phyloP scores from a whole-genome alignment of 2,113 vertebrate genomes.

The Pedionomus torquatus region DNA sequence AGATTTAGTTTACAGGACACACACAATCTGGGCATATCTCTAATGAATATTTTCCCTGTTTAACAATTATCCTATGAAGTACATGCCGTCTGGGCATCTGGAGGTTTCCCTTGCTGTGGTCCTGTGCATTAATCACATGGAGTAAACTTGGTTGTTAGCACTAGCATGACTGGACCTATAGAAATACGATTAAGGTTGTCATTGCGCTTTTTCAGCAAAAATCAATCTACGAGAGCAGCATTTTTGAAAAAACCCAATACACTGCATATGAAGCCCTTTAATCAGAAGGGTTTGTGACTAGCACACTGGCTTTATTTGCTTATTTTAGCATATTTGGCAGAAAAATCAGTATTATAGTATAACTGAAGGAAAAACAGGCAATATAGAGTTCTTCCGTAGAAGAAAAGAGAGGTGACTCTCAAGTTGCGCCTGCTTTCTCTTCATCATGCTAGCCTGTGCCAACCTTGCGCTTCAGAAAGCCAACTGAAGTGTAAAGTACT shows the following conservation, averaged over 20 bases:
- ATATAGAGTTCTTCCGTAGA: neutral
- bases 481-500: neutral
- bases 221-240: neutral
- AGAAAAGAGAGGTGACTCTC: neutral
- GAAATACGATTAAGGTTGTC: neutral
- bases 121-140: neutral
- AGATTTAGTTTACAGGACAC: neutral
- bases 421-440: neutral
- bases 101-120: neutral
- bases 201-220: neutral
- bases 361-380: slow-evolving; percentile 3
- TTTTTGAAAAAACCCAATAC: neutral
- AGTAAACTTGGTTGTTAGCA: neutral
- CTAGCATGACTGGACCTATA: neutral
- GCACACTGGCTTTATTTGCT: neutral
- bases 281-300: neutral
- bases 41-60: neutral
- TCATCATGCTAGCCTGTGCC: neutral
- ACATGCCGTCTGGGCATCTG: neutral
- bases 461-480: neutral
- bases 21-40: neutral
- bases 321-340: slow-evolving; percentile 30
- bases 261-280: neutral
- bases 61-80: neutral
- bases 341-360: neutral